Evolutionary conservation across 2,113 vertebrate genomes (phyloP), one percentile per base, ranked within the genome.

Genomic region (Hoplias malabaricus): DNA sequence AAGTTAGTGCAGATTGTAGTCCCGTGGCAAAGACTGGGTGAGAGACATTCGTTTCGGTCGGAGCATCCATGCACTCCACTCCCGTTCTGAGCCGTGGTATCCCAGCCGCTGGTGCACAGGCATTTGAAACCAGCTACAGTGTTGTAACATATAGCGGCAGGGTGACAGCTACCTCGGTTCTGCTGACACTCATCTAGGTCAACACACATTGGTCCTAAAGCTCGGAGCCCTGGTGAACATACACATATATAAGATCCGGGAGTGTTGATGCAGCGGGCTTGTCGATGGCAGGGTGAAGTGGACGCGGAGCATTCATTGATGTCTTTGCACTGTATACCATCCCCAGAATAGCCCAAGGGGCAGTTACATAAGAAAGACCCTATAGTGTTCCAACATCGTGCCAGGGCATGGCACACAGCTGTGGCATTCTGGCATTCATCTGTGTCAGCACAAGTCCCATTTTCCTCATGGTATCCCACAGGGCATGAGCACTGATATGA

Each of bases 361-460:
- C 94, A 94, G 61, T 83, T 87, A 62, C 94, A 94, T 7, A 86
- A 89, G 84, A 90, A 94, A 38, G 92, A 92, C 7, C 93, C 93
- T 0, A 80, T 84, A 19, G 68, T 86, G 84, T 94, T 93, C 88
- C 89, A 91, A 76, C 94, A 94, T 12, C 33, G 72, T 9, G 93
- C 92, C 2, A 85, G 14, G 0, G 81, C 53, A 56, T 92, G 88
- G 73, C 93, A 94, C 2, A 76, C 80, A 4, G 73, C 81, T 1
- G 80, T 72, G 48, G 75, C 50, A 34, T 69, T 78, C 7, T 80
- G 76, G 53, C 94, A 94, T 85, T 94, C 93, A 43, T 94, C 57
- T 0, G 74, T 88, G 73, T 94, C 93, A 0, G 88, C 72, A 40
- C 93, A 94, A 0, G 61, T 63, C 29, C 78, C 70, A 3, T 71